Conservation (phyloP, 1,140 invertebrate species). For the Drosophila pseudoananassae region DNA sequence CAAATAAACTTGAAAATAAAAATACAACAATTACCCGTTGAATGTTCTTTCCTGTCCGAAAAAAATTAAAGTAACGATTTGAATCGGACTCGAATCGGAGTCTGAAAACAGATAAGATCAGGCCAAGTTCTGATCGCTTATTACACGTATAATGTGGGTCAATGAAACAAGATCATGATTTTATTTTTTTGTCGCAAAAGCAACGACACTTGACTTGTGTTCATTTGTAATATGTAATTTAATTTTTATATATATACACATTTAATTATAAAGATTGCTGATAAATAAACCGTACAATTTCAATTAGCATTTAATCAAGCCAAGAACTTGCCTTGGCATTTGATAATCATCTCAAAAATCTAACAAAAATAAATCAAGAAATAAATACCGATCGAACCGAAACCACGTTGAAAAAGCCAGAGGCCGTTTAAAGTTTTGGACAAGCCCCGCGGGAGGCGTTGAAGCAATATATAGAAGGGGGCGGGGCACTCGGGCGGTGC, state of each 20-base stretch:
- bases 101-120: slow-evolving; percentile 30
- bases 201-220: slow-evolving; percentile 23
- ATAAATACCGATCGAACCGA: slow-evolving; percentile 20
- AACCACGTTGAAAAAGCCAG: slow-evolving; percentile 5
- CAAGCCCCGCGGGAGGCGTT: background rate
- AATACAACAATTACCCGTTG: background rate
- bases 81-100: slow-evolving; percentile 1
- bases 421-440: slow-evolving; percentile 8
- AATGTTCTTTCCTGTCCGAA: slow-evolving; percentile 8
- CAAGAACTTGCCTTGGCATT: slow-evolving; percentile 60
- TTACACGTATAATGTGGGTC: slow-evolving; percentile 53
- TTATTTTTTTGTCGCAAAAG: slow-evolving; percentile 21
- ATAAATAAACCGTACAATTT: slow-evolving; percentile 44
- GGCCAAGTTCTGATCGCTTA: slow-evolving; percentile 35
- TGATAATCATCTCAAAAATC: no score
- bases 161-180: slow-evolving; percentile 60
- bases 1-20: background rate
- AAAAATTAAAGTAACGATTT: background rate
- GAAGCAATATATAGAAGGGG: slow-evolving; percentile 11
- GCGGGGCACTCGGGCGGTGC: slow-evolving; percentile 27
- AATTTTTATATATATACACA: background rate
- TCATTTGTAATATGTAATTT: slow-evolving; percentile 7
- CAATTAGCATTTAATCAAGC: slow-evolving; percentile 67
- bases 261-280: slow-evolving; percentile 22
- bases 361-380: slow-evolving; percentile 23